Evolutionary conservation across 2,113 vertebrate genomes (phyloP).

Genomic region (Terrapene triunguis): DNA sequence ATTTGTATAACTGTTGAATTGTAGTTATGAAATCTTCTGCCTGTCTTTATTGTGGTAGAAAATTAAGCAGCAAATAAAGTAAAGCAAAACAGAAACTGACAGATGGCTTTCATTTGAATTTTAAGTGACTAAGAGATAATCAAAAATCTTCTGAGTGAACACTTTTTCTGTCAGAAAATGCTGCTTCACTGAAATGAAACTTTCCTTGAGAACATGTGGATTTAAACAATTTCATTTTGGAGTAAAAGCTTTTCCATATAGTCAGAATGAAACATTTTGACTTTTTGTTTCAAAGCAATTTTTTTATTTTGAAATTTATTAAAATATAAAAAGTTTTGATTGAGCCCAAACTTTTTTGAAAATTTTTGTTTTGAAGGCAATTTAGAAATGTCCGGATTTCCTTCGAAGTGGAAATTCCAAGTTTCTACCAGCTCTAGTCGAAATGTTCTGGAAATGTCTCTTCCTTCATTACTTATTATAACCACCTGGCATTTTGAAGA

Average conservation of each 20-base stretch:
- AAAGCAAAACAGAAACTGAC: neutral
- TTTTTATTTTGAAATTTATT: neutral
- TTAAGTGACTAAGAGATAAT: neutral
- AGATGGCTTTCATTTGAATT: neutral
- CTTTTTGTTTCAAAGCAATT: neutral
- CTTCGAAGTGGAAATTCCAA: neutral
- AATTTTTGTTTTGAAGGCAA: neutral
- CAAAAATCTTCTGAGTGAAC: neutral
- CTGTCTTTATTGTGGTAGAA: neutral
- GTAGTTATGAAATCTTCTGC: neutral
- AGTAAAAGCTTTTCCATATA: neutral
- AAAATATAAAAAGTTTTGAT: neutral
- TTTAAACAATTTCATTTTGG: neutral
- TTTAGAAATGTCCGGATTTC: neutral
- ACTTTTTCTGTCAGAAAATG: neutral
- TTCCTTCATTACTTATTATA: neutral
- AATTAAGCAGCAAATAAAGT: neutral
- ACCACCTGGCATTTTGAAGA: neutral
- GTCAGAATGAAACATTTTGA: neutral
- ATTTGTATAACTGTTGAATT: neutral
- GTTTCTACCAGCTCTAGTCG: neutral
- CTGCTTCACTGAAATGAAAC: neutral
- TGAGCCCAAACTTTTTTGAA: neutral
- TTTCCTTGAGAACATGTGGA: neutral
- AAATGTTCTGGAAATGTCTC: accelerated